Conservation (phyloP, 1,140 invertebrate genomes). For the Dufourea novaeangliae region DNA sequence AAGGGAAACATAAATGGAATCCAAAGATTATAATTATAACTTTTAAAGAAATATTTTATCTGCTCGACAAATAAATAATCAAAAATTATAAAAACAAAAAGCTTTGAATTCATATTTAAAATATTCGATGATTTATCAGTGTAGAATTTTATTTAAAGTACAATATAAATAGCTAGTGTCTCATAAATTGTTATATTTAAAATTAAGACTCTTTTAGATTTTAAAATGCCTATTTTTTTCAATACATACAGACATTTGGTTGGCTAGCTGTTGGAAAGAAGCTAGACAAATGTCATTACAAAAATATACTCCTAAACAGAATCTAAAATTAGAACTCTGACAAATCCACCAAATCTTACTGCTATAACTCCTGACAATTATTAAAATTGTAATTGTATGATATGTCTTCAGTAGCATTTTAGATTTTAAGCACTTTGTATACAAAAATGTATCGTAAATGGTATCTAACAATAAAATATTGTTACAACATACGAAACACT, state of each 20-base stretch:
- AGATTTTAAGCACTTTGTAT: neutral
- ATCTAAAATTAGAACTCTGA: no score
- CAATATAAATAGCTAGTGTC: neutral
- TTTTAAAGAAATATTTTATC: neutral
- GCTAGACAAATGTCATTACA: neutral
- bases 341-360: neutral
- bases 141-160: constrained; percentile 2
- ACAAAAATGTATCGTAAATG: neutral
- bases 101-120: neutral
- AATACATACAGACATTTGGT: neutral
- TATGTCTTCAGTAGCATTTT: neutral
- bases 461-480: neutral
- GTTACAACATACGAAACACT: constrained; percentile 82
- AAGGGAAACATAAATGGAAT: constrained; percentile 34
- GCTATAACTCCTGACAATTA: neutral
- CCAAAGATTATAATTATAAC: neutral
- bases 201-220: neutral
- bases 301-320: neutral
- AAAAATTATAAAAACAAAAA: neutral
- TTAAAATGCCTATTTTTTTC: neutral
- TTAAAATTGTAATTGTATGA: neutral
- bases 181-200: neutral
- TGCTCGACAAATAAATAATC: neutral
- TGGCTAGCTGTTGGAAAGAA: neutral
- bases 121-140: neutral